Evolutionary conservation across 2,797 vertebrate species (phyloP).

Genomic region (Heliangelus exortis): DNA sequence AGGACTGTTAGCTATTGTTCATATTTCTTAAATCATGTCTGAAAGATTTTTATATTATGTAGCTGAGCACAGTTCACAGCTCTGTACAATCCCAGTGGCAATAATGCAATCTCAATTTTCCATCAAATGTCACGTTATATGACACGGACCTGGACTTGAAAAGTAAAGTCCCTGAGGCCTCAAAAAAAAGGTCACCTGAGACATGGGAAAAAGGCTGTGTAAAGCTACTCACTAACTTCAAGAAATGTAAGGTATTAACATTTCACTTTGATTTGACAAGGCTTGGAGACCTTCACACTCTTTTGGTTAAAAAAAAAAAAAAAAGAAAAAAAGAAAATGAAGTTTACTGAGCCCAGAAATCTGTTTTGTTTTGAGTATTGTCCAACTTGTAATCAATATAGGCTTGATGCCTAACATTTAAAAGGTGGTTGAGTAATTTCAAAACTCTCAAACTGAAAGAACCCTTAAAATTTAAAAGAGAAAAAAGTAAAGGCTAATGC

Average conservation of each 20-base stretch:
- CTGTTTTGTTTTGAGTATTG: neutral
- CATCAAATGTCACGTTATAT: neutral
- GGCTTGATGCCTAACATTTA: neutral
- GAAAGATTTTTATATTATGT: neutral
- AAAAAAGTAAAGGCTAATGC: neutral
- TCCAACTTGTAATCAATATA: neutral
- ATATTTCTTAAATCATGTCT: neutral
- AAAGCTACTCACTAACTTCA: neutral
- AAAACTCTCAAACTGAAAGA: neutral
- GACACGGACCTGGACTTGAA: neutral
- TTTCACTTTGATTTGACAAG: conserved; percentile 1
- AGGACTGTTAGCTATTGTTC: neutral
- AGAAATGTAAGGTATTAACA: neutral
- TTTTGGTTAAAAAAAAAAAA: neutral
- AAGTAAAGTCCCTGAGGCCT: neutral
- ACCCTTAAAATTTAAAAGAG: neutral
- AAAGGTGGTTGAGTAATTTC: neutral
- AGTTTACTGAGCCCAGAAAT: neutral
- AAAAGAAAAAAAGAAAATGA: neutral
- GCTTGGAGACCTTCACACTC: neutral
- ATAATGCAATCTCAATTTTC: neutral
- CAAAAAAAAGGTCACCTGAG: neutral
- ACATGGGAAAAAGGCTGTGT: neutral
- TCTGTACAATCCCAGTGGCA: neutral
- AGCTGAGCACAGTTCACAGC: neutral